Conservation (phyloP, 2,797 vertebrate species). For the Sebastes kiyomatsui region DNA sequence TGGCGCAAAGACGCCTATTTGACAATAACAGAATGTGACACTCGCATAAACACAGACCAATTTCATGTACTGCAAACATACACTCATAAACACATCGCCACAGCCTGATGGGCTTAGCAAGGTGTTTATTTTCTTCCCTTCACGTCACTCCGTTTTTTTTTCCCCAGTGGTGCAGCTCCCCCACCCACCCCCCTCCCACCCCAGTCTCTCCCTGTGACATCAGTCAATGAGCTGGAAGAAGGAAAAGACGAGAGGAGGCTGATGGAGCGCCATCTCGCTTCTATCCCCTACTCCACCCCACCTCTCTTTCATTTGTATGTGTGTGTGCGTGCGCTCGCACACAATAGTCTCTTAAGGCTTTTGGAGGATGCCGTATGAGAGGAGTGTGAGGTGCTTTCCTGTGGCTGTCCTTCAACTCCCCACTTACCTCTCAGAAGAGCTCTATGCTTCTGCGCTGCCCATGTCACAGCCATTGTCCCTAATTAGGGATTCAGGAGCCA, state of each 20-base stretch:
- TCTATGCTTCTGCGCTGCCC: conserved; percentile 65
- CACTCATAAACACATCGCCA: conserved; percentile 39
- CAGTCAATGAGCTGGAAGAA: conserved; percentile 75
- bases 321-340: background rate
- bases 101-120: conserved; percentile 59
- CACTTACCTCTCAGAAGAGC: conserved; percentile 78
- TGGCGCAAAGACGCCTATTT: conserved; percentile 16
- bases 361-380: conserved; percentile 67
- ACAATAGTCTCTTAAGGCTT: conserved; percentile 78
- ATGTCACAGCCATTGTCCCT: conserved; percentile 74
- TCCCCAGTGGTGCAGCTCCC: conserved; percentile 34
- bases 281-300: conserved; percentile 39
- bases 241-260: conserved; percentile 53
- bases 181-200: background rate
- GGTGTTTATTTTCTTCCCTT: conserved; percentile 63
- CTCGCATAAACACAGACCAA: conserved; percentile 21
- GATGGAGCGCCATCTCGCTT: conserved; percentile 65
- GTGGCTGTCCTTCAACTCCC: conserved; percentile 75
- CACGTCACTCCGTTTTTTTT: conserved; percentile 45
- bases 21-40: conserved; percentile 18
- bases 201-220: conserved; percentile 65
- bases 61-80: conserved; percentile 37
- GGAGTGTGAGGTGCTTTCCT: conserved; percentile 65
- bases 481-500: conserved; percentile 77
- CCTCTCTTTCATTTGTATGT: conserved; percentile 46